These are phyloP conservation scores for Atta colombica DNA, from an alignment of 1,140 invertebrate genomes.

Conservation along the genomic window DNA sequence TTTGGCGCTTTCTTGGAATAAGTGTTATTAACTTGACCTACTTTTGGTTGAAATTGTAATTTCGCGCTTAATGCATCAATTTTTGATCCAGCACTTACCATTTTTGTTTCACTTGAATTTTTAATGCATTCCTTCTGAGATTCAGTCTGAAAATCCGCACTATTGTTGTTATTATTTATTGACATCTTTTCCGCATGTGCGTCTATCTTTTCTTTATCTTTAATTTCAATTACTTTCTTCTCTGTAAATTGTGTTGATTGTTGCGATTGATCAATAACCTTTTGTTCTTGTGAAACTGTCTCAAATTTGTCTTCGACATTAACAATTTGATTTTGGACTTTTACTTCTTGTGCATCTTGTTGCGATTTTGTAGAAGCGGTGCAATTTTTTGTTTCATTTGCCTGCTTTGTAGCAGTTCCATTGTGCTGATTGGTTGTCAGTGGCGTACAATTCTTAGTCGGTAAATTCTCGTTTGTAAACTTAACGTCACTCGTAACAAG, in stretches of 20 bases:
- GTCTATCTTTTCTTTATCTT: constrained; percentile 26
- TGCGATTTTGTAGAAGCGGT: constrained; percentile 2
- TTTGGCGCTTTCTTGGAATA: constrained; percentile 81
- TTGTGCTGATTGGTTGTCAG: constrained; percentile 46
- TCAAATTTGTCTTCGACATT: constrained; percentile 63
- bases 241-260: background rate
- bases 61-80: constrained; percentile 85
- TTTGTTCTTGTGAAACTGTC: constrained; percentile 26
- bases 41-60: constrained; percentile 84
- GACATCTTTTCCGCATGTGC: constrained; percentile 37
- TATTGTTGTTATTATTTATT: constrained; percentile 82
- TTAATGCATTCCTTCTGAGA: constrained; percentile 74
- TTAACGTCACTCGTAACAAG: constrained; percentile 37
- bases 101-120: constrained; percentile 56
- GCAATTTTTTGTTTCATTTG: constrained; percentile 26
- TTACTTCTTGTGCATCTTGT: constrained; percentile 63
- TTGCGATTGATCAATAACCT: constrained; percentile 23
- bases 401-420: background rate
- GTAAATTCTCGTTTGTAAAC: constrained; percentile 18
- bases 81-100: constrained; percentile 80
- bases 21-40: constrained; percentile 82
- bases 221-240: constrained; percentile 11
- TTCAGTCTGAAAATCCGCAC: constrained; percentile 70
- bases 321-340: constrained; percentile 62
- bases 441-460: constrained; percentile 18